A percentile compares a stretch with the other conserved stretches of the same genome.
phyloP scores from a whole-genome alignment of 2,113 vertebrate species.

The Tympanuchus pallidicinctus region DNA sequence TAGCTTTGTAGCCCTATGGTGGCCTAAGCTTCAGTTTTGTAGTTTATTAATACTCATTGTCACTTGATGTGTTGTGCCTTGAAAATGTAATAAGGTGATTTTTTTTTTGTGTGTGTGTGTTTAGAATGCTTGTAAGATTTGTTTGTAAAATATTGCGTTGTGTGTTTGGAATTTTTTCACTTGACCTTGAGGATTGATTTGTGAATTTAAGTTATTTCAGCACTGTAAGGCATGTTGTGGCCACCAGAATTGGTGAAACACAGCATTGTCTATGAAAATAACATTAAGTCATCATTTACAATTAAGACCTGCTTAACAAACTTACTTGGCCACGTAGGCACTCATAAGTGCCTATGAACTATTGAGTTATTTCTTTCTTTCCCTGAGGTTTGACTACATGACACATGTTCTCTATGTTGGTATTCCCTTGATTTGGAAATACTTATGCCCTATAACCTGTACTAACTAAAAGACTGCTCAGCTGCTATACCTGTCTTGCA shows the following conservation, averaged over 20 bases:
- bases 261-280: neutral
- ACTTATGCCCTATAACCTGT: neutral
- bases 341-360: neutral
- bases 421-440: neutral
- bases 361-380: neutral
- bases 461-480: neutral
- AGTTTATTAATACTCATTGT: neutral
- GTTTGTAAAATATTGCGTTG: neutral
- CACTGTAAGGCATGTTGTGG: neutral
- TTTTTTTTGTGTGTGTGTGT: neutral
- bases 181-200: neutral
- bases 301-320: neutral
- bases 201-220: neutral
- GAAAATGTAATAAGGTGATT: neutral
- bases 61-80: neutral
- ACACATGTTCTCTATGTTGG: neutral
- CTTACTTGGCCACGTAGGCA: neutral
- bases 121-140: neutral
- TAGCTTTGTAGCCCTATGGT: neutral
- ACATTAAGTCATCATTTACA: neutral
- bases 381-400: neutral
- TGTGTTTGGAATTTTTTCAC: neutral
- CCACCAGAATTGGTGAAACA: neutral
- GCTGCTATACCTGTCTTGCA: rapidly evolving
- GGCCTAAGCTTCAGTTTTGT: neutral